Conservation (phyloP, 2,888 invertebrate genomes). For the Xylota sylvarum region DNA sequence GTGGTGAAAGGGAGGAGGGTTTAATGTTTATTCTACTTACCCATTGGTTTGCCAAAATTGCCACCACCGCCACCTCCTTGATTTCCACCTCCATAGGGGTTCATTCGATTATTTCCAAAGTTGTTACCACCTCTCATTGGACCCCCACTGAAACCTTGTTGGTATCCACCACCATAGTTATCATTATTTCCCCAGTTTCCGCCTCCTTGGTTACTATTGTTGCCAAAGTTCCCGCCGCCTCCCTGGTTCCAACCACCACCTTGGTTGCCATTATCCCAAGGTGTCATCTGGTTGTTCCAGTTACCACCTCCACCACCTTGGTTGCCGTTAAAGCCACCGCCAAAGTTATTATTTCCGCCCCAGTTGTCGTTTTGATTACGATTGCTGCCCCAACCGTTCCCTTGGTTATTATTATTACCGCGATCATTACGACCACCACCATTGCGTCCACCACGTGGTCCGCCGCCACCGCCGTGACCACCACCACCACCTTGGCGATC, state of each 20-base stretch:
- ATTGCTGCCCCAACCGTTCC: conserved; percentile 80
- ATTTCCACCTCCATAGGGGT: conserved; percentile 82
- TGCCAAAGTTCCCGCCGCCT: conserved; percentile 61
- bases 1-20: not conserved
- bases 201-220: conserved; percentile 69
- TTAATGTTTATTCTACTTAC: conserved; percentile 33
- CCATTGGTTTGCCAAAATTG: conserved; percentile 67
- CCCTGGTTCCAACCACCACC: conserved; percentile 77
- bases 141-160: conserved; percentile 82
- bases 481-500: conserved; percentile 87
- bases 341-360: conserved; percentile 74
- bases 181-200: conserved; percentile 80
- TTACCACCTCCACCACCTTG: conserved; percentile 78
- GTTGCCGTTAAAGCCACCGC: conserved; percentile 79
- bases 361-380: conserved; percentile 79
- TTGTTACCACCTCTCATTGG: conserved; percentile 78
- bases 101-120: conserved; percentile 82
- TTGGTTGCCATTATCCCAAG: conserved; percentile 79
- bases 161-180: conserved; percentile 83
- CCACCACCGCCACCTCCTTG: conserved; percentile 79
- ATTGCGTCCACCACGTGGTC: conserved; percentile 70
- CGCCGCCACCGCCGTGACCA: conserved; percentile 84
- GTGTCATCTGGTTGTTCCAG: conserved; percentile 83
- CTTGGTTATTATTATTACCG: conserved; percentile 62
- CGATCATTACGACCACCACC: conserved; percentile 75